These are phyloP conservation scores for Acleris emargana DNA, from an alignment of 2,888 invertebrate genomes.

Conservation along the genomic window DNA sequence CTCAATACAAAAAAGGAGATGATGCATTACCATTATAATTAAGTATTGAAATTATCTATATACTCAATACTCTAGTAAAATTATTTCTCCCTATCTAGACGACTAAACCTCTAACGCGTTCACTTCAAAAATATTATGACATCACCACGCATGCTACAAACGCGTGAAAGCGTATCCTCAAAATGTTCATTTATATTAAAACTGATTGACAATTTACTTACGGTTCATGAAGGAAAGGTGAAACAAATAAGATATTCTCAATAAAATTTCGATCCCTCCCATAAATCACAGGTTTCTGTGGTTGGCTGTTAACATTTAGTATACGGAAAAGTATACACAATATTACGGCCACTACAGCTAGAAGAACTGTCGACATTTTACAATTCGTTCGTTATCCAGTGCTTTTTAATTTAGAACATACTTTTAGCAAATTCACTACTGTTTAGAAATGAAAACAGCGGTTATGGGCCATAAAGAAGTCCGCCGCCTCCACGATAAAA, in stretches of 20 bases:
- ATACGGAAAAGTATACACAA: conserved; percentile 92
- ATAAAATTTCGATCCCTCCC: conserved; percentile 90
- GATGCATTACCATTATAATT: too few relatives aligned
- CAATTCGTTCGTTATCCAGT: conserved; percentile 8
- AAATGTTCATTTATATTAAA: conserved; percentile 1
- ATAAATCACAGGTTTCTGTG: conserved; percentile 90
- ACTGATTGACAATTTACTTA: conserved; percentile 82
- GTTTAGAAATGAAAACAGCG: conserved; percentile 26
- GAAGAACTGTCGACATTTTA: conserved; percentile 91
- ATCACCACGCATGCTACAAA: conserved; percentile 54
- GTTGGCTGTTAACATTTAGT: conserved; percentile 92
- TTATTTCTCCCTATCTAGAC: too few relatives aligned
- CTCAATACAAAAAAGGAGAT: too few relatives aligned
- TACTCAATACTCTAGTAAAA: too few relatives aligned
- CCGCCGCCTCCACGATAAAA: conserved; percentile 20
- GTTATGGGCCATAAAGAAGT: conserved; percentile 19
- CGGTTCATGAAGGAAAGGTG: conserved; percentile 91
- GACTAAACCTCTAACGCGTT: too few relatives aligned
- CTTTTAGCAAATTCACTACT: conserved; percentile 27
- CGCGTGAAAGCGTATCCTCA: conserved; percentile 32
- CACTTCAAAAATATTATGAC: conserved; percentile 51
- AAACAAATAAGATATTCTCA: conserved; percentile 90
- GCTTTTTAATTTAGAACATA: conserved; percentile 35
- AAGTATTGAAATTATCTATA: too few relatives aligned
- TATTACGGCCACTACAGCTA: conserved; percentile 92